phyloP scores from a whole-genome alignment of 1,140 invertebrate genomes.

The Wiebesia pumilae region DNA sequence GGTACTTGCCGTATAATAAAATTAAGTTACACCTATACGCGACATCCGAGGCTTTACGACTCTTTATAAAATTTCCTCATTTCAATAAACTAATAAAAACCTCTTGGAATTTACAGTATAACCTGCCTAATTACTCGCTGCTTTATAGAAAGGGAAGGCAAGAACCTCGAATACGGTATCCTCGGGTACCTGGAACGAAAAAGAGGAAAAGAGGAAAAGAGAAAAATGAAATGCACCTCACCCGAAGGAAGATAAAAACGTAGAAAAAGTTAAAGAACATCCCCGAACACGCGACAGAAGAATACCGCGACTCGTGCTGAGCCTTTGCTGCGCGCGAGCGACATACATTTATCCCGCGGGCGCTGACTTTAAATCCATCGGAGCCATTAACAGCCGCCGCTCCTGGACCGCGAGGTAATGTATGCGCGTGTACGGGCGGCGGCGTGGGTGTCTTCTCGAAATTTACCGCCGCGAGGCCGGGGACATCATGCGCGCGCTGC shows the following conservation, averaged over 20 bases:
- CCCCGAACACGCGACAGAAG: not conserved
- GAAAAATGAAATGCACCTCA: not conserved
- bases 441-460: constrained; percentile 47
- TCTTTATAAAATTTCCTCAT: not conserved
- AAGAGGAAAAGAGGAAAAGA: not conserved
- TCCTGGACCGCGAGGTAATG: constrained; percentile 28
- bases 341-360: constrained; percentile 58
- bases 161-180: not conserved
- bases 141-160: not conserved
- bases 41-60: too few relatives aligned
- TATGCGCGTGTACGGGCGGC: constrained; percentile 40
- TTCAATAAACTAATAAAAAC: not conserved
- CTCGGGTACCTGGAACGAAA: not conserved
- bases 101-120: not conserved
- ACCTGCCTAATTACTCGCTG: not conserved
- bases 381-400: constrained; percentile 59
- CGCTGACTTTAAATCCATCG: constrained; percentile 59
- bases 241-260: not conserved
- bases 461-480: constrained; percentile 37
- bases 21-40: not conserved
- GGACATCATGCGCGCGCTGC: constrained; percentile 32
- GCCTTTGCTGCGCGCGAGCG: not conserved
- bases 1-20: not conserved
- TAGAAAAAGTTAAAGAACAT: not conserved
- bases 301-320: constrained; percentile 49